Percentiles rank a stretch among this genome's conserved stretches.
Evolutionary conservation across 2,888 invertebrate genomes (phyloP).

Genomic region (Ophonus ardosiacus): DNA sequence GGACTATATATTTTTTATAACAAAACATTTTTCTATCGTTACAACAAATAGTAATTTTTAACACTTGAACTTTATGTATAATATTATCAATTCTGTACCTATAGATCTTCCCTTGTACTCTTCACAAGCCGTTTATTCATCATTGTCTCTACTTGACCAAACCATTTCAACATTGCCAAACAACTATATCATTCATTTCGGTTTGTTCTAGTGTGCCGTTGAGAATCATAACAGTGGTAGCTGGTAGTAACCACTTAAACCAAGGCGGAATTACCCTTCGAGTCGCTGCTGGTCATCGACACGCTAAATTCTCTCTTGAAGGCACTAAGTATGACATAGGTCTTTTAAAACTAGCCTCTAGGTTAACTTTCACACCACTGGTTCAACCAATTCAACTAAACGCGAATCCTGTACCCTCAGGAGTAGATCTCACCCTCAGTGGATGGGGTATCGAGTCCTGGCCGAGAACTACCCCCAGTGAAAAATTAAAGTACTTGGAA

Average conservation of each 20-base stretch:
- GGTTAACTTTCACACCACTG: conserved; percentile 64
- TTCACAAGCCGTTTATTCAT: no score
- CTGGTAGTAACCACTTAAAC: conserved; percentile 71
- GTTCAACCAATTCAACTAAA: conserved; percentile 64
- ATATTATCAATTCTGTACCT: not conserved
- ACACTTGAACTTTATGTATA: no score
- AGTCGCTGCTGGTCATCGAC: conserved; percentile 15
- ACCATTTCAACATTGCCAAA: not conserved
- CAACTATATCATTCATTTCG: conserved; percentile 41
- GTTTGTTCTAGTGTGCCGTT: conserved; percentile 66
- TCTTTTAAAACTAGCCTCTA: conserved; percentile 64
- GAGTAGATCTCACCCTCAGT: conserved; percentile 46
- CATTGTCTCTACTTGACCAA: no score
- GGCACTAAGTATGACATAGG: conserved; percentile 66
- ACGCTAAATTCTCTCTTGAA: conserved; percentile 59
- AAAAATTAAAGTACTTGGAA: not conserved
- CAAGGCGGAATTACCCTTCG: conserved; percentile 68
- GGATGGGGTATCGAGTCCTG: conserved; percentile 64
- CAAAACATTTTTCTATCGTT: no score
- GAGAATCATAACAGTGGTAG: conserved; percentile 70
- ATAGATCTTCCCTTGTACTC: not conserved
- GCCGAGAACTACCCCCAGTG: not conserved
- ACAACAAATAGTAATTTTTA: no score
- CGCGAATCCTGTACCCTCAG: conserved; percentile 40
- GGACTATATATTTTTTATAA: no score